Percentiles rank a stretch among this genome's conserved stretches.
phyloP scores from a whole-genome alignment of 1,140 invertebrate species.

The Eciton burchellii region DNA sequence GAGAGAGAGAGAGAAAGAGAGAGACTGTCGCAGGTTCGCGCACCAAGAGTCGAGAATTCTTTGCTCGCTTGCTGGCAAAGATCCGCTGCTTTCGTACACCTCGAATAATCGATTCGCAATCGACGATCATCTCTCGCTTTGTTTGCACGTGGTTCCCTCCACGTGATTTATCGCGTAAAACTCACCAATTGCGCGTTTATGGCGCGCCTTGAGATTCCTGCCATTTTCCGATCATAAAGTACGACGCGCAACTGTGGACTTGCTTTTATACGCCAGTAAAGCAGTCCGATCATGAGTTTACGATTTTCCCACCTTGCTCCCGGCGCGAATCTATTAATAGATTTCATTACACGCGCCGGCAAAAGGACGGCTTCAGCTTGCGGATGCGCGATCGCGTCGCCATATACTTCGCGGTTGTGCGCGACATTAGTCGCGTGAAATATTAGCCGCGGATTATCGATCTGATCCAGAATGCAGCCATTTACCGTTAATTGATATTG shows the following conservation, averaged over 20 bases:
- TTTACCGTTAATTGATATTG: slow-evolving; percentile 63
- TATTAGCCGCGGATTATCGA: too few relatives aligned
- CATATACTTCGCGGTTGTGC: neutral
- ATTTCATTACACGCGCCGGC: slow-evolving; percentile 30
- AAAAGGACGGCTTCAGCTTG: slow-evolving; percentile 7
- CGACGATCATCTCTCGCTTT: neutral
- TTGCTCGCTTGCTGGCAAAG: too few relatives aligned
- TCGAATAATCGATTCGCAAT: neutral
- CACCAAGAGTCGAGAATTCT: too few relatives aligned
- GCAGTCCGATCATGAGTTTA: slow-evolving; percentile 9
- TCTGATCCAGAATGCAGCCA: too few relatives aligned
- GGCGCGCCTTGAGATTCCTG: neutral
- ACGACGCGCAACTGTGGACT: neutral
- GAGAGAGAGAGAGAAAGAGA: too few relatives aligned
- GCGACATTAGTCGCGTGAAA: neutral
- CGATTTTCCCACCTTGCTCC: neutral
- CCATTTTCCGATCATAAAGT: slow-evolving; percentile 34
- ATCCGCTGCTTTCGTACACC: neutral
- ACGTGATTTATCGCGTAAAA: neutral
- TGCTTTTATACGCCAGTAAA: neutral
- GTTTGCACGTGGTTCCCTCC: neutral
- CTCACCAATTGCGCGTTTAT: neutral
- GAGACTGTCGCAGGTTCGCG: too few relatives aligned
- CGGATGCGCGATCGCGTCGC: neutral
- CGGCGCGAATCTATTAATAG: neutral